These are phyloP conservation scores for Tipula confusa DNA, from an alignment of 2,888 invertebrate species.

Conservation along the genomic window DNA sequence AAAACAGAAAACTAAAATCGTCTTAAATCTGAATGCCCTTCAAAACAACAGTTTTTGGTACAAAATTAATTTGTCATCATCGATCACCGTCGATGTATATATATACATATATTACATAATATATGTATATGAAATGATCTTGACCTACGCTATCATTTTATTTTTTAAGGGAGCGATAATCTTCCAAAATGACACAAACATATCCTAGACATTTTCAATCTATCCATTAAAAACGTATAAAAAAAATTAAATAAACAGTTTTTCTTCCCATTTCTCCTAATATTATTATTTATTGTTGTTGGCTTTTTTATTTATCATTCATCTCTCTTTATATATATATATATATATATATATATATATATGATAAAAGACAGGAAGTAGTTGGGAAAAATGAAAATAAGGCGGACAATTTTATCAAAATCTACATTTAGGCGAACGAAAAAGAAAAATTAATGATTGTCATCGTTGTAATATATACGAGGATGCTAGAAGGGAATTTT, in stretches of 20 bases:
- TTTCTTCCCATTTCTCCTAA: neutral
- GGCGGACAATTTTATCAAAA: slow-evolving; percentile 6
- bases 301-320: neutral
- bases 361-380: neutral
- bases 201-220: slow-evolving; percentile 4
- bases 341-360: too few species aligned
- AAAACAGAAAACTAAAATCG: neutral
- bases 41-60: neutral
- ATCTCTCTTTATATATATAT: neutral
- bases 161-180: neutral
- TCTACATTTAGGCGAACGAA: slow-evolving; percentile 12
- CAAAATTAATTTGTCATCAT: neutral
- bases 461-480: neutral
- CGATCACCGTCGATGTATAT: neutral
- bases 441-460: slow-evolving; percentile 25
- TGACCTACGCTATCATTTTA: neutral
- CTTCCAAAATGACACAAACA: slow-evolving; percentile 7
- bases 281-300: neutral
- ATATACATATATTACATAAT: neutral
- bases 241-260: neutral
- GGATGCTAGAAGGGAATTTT: neutral
- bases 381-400: neutral
- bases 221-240: neutral
- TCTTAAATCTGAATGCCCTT: neutral
- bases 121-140: neutral